Evolutionary conservation across 2,113 vertebrate species (phyloP).

Genomic region (Lophochroa leadbeateri): DNA sequence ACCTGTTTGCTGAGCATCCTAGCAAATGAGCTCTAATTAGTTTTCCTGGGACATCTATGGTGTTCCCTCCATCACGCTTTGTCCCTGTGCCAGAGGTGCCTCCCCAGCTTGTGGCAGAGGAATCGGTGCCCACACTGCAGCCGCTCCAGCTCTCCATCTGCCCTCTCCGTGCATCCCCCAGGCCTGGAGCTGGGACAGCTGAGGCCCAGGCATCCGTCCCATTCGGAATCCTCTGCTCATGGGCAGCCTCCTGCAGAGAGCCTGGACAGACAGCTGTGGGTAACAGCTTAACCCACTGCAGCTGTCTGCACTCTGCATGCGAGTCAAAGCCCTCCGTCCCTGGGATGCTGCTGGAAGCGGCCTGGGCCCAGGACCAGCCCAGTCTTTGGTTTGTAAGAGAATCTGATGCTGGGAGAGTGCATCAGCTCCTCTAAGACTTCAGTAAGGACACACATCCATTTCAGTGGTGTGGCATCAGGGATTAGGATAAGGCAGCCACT

Average conservation of each 20-base stretch:
- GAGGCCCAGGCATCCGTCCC: neutral
- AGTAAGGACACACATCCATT: neutral
- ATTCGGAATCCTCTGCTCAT: accelerated
- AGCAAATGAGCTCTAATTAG: neutral
- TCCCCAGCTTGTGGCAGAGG: neutral
- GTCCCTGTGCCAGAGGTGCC: neutral
- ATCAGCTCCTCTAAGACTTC: neutral
- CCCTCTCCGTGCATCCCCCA: neutral
- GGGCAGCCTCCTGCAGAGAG: neutral
- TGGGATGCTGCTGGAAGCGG: neutral
- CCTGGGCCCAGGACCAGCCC: neutral
- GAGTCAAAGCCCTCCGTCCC: neutral
- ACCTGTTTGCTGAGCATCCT: neutral
- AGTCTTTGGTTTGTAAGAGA: neutral
- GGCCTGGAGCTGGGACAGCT: neutral
- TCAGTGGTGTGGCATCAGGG: neutral
- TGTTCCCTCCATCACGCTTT: neutral
- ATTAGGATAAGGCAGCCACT: neutral
- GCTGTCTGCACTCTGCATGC: neutral
- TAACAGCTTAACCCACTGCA: neutral
- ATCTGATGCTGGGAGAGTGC: neutral
- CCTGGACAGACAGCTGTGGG: neutral
- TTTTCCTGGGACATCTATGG: neutral
- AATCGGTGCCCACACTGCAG: neutral
- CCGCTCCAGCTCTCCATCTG: neutral